Base-by-base conservation (phyloP, 2,888 invertebrate genomes). In the Leptopilina drosophilae region DNA sequence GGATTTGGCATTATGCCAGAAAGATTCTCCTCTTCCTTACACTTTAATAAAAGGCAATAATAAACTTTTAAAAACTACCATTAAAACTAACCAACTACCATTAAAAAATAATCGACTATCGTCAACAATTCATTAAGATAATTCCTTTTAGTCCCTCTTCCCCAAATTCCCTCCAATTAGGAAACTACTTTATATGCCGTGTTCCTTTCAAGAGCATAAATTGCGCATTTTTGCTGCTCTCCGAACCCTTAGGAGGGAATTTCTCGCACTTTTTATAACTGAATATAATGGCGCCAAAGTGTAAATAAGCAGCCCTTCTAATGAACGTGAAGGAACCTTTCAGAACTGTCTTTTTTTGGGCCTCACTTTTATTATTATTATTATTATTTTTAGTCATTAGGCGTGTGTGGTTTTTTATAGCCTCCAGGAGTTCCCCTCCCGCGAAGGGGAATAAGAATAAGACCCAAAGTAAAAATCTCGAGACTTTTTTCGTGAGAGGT, bases 341-440 rank as follows among this genome's bases (percentile, higher is more conserved):
- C 56, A 56, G 53, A 33, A 73, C n/a, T 56, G 33, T 33, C 33
- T 33, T 69, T 73, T 33, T 69, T 73, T 73, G 53, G n/a, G 56
- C 56, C 53, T 73, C n/a, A 26, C 33, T 56, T 73, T 73, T 8
- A 42, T 42, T 73, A 73, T 73, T 73, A 62, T 56, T 56, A 53
- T 56, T 56, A 53, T 56, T 56, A 73, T 73, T 73, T 73, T 73
- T 73, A 73, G 73, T 73, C 73, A 73, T 73, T 73, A 73, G 73
- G 53, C 26, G 14, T 56, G 42, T 8, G 53, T 56, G 3, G 26
- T 73, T 73, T 73, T 64, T 33, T 33, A 11, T 49, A 12, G 26
- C 33, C 73, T 56, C 14, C 33, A 14, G n/a, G 40, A 33, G 33
- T 56, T 56, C 33, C n/a, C 49, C 26, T 33, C 73, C 8, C 42